Conservation (phyloP, 92 coral and sea anemone species). For the Scolanthus callimorphus region DNA sequence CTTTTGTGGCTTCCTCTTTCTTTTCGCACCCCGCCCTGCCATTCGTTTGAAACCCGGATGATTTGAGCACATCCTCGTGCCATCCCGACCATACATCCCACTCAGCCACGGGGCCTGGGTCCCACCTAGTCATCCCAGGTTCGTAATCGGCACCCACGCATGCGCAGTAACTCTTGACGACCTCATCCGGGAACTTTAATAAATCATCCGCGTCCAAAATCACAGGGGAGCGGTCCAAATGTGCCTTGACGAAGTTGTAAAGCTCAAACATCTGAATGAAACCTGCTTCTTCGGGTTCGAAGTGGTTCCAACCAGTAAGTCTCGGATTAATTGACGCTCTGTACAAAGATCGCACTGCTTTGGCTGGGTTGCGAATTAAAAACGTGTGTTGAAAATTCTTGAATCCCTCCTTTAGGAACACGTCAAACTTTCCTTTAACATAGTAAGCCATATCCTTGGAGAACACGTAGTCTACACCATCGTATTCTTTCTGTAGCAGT, state of each 20-base stretch:
- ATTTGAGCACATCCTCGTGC: conserved; percentile 70
- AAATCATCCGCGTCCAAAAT: too few species aligned
- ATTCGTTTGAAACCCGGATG: conserved; percentile 53
- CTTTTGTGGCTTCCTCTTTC: conserved; percentile 8
- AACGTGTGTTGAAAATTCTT: too few species aligned
- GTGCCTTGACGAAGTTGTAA: too few species aligned
- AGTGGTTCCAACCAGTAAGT: conserved; percentile 77
- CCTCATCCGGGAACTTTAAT: too few species aligned
- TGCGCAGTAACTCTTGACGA: too few species aligned
- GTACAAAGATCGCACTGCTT: conserved; percentile 62
- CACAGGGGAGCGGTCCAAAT: too few species aligned
- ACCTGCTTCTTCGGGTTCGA: conserved; percentile 71
- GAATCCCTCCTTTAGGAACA: conserved; percentile 57
- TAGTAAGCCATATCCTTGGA: conserved; percentile 86
- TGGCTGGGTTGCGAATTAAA: too few species aligned
- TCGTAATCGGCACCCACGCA: too few species aligned
- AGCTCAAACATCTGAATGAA: conserved; percentile 66
- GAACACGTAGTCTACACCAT: conserved; percentile 60
- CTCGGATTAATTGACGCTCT: conserved; percentile 58
- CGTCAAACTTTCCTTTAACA: conserved; percentile 54
- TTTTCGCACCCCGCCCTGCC: conserved; percentile 11
- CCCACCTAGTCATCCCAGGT: too few species aligned
- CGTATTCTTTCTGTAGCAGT: conserved; percentile 57
- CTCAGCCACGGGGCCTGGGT: too few species aligned
- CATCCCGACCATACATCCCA: conserved; percentile 75